A percentile compares a stretch with the other conserved stretches of the same genome.
Conservation (phyloP, 2,113 vertebrate genomes). For the Caloenas nicobarica region DNA sequence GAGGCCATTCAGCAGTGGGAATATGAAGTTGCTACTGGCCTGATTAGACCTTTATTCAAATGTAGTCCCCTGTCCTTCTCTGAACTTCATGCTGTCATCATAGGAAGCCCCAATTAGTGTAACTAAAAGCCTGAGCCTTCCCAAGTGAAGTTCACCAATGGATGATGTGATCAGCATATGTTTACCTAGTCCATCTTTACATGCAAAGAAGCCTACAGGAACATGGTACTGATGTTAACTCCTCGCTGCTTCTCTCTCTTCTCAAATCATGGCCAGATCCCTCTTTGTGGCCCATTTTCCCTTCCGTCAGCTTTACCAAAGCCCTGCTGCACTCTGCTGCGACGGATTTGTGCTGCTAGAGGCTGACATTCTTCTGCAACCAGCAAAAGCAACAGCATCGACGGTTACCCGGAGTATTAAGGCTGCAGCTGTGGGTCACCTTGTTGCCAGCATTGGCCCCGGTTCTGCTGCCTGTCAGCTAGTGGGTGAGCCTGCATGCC, state of each 20-base stretch:
- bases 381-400: neutral
- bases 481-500: neutral
- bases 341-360: neutral
- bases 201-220: neutral
- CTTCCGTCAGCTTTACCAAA: neutral
- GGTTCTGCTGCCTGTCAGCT: neutral
- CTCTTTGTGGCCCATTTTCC: neutral
- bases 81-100: neutral
- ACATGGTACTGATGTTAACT: neutral
- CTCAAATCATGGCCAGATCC: no score
- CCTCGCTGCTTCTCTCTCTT: neutral
- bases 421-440: neutral
- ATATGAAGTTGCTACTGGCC: neutral
- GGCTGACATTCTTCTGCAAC: neutral
- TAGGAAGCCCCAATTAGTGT: neutral
- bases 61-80: neutral
- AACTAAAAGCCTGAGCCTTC: neutral
- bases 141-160: neutral
- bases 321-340: neutral
- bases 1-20: neutral
- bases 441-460: neutral
- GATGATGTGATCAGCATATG: neutral
- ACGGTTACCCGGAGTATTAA: neutral
- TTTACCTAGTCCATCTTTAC: neutral
- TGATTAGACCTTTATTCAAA: neutral